A percentile compares a stretch with the other conserved stretches of the same genome.
phyloP scores from a whole-genome alignment of 2,888 invertebrate genomes.

The Oscheius sp. region DNA sequence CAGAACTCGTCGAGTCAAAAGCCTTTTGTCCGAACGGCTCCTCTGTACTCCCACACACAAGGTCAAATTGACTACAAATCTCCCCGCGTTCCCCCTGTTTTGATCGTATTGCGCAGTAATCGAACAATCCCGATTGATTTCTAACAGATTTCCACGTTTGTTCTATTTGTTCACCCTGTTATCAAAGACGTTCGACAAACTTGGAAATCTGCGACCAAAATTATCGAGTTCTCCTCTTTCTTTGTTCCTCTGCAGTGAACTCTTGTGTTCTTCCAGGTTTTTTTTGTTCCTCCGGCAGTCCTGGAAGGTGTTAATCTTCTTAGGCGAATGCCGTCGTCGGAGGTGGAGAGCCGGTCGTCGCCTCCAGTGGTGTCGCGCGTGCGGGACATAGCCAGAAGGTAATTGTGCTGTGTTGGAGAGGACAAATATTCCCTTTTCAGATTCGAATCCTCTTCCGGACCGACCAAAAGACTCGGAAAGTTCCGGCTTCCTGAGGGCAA shows the following conservation, averaged over 20 bases:
- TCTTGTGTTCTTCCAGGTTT: background rate
- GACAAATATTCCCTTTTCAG: constrained; percentile 16
- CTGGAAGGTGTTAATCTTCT: constrained; percentile 2
- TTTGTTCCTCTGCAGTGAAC: too few species aligned
- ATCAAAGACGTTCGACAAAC: too few species aligned
- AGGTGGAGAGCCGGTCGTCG: constrained; percentile 17
- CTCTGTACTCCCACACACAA: background rate
- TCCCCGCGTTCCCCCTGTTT: constrained; percentile 9
- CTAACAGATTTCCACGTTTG: too few species aligned
- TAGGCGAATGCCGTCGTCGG: constrained; percentile 3
- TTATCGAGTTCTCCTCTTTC: too few species aligned
- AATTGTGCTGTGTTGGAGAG: background rate
- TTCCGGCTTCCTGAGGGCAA: constrained; percentile 21
- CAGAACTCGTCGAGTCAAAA: constrained; percentile 10
- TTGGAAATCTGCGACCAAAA: too few species aligned
- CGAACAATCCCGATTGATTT: background rate
- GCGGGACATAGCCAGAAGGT: constrained; percentile 25
- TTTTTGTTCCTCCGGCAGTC: background rate
- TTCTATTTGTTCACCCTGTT: too few species aligned
- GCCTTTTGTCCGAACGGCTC: background rate
- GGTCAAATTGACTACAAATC: constrained; percentile 24
- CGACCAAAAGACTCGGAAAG: constrained; percentile 16
- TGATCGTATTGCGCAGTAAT: background rate
- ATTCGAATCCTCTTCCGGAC: constrained; percentile 22
- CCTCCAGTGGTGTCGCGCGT: constrained; percentile 3